Conservation (phyloP, 1,140 invertebrate genomes). For the Linepithema humile region DNA sequence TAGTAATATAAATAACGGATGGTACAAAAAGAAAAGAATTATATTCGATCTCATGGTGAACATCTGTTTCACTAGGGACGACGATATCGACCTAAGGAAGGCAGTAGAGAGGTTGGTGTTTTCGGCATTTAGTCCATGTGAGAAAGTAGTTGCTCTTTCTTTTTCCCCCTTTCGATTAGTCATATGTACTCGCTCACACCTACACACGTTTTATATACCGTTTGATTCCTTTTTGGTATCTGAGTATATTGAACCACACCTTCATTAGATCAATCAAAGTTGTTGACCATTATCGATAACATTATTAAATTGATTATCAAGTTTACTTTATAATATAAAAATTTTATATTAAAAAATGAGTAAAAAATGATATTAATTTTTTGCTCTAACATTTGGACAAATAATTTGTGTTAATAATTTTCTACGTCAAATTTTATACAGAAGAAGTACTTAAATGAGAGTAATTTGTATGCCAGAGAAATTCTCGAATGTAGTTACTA, state of each 20-base stretch:
- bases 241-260: not conserved
- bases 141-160: constrained; percentile 21
- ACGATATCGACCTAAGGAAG: constrained; percentile 72
- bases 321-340: too few species aligned
- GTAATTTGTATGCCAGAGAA: not conserved
- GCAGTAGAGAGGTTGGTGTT: constrained; percentile 79
- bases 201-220: not conserved
- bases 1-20: not conserved
- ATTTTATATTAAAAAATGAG: too few species aligned
- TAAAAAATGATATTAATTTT: too few species aligned
- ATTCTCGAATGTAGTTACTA: too few species aligned
- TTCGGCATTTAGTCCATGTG: constrained; percentile 58
- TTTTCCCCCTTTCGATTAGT: not conserved
- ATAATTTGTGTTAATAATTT: not conserved
- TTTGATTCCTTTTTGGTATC: not conserved
- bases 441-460: not conserved
- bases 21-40: not conserved
- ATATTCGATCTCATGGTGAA: constrained; percentile 19
- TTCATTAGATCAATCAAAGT: not conserved
- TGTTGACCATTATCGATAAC: not conserved
- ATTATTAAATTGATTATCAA: not conserved
- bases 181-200: not conserved
- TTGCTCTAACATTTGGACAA: not conserved
- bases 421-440: not conserved
- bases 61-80: constrained; percentile 74